Conservation (phyloP, 2,888 invertebrate genomes). For the Candidula unifasciata region DNA sequence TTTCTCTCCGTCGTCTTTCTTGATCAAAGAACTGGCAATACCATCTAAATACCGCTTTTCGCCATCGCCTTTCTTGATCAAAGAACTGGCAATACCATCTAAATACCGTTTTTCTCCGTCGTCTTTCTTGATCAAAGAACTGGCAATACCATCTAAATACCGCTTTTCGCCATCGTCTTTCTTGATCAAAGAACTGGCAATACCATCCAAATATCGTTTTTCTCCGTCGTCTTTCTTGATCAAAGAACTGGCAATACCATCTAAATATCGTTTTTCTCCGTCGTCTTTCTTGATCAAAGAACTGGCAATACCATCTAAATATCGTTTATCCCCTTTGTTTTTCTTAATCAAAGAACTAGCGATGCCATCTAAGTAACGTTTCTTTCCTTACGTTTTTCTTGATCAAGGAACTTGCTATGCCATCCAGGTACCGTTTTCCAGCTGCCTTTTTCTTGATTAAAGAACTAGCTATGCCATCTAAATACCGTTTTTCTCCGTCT, state of each 20-base stretch:
- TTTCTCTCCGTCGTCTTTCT: neutral
- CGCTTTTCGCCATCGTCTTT: neutral
- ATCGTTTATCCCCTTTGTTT: neutral
- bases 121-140: constrained; percentile 15
- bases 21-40: constrained; percentile 9
- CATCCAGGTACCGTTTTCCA: no score
- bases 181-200: constrained; percentile 3
- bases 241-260: constrained; percentile 7
- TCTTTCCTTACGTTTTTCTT: neutral
- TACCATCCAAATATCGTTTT: constrained; percentile 10
- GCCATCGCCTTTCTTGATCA: neutral
- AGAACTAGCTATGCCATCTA: no score
- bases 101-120: neutral
- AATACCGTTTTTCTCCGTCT: neutral
- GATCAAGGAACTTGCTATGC: neutral
- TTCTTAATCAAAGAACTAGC: constrained; percentile 3
- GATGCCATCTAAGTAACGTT: neutral
- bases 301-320: neutral
- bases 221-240: neutral
- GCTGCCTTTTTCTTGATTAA: no score
- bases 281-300: neutral
- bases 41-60: constrained; percentile 27
- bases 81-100: constrained; percentile 10
- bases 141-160: constrained; percentile 1
- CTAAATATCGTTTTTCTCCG: neutral